These are phyloP conservation scores for Paradisaea rubra DNA, from an alignment of 2,113 vertebrate species.

Conservation along the genomic window DNA sequence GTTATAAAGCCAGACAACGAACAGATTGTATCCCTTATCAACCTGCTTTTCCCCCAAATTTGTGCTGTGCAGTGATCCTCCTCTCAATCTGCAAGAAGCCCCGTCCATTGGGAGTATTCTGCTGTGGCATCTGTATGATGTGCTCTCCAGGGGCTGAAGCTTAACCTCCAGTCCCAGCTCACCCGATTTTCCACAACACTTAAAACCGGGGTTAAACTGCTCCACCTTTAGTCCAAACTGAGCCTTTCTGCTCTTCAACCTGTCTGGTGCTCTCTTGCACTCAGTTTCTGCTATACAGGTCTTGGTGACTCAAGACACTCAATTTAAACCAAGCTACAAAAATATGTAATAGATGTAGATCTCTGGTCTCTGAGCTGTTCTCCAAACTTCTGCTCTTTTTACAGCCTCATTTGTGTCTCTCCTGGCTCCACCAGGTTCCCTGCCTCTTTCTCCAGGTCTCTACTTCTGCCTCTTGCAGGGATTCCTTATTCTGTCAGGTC, in stretches of 20 bases:
- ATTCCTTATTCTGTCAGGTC: background rate
- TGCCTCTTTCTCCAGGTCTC: background rate
- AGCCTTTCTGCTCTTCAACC: background rate
- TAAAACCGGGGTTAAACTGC: background rate
- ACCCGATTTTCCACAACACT: background rate
- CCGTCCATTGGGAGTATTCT: background rate
- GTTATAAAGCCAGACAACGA: background rate
- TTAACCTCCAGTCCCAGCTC: background rate
- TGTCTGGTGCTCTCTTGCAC: background rate
- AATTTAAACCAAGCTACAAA: background rate
- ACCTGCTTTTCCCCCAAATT: background rate
- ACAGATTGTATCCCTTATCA: background rate
- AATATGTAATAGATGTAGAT: background rate
- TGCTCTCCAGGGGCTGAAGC: background rate
- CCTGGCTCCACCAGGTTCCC: background rate
- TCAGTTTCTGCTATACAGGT: background rate
- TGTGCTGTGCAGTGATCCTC: background rate
- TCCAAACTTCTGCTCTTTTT: background rate
- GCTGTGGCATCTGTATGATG: background rate
- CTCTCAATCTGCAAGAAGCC: background rate
- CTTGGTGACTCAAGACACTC: background rate
- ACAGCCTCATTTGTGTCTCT: background rate
- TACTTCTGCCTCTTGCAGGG: background rate
- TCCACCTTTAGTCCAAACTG: background rate
- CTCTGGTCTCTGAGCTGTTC: background rate